These are phyloP conservation scores for Dryas iulia DNA, from an alignment of 1,140 invertebrate species.

Conservation along the genomic window DNA sequence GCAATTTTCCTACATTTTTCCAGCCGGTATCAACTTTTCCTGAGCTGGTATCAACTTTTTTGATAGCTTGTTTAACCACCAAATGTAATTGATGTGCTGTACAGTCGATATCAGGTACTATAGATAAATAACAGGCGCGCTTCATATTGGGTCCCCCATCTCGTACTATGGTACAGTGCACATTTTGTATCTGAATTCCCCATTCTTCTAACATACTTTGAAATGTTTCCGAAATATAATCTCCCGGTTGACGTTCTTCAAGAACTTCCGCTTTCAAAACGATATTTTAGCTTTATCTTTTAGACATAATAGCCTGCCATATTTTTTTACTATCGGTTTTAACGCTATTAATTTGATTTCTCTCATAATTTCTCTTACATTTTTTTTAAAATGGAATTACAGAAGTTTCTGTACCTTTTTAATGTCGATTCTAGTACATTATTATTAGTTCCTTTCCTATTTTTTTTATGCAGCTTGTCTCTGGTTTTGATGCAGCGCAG, in stretches of 20 bases:
- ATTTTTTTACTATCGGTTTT: conserved; percentile 11
- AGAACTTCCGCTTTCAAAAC: conserved; percentile 25
- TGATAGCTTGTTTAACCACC: conserved; percentile 16
- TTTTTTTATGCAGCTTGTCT: conserved; percentile 9
- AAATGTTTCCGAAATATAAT: conserved; percentile 27
- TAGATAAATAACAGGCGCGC: conserved; percentile 13
- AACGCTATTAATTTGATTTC: background rate
- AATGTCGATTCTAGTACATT: conserved; percentile 1
- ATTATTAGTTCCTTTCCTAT: background rate
- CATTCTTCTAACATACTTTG: conserved; percentile 26
- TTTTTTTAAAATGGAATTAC: conserved; percentile 14
- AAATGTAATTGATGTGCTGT: conserved; percentile 29
- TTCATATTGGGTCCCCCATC: conserved; percentile 28
- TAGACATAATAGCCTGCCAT: conserved; percentile 3
- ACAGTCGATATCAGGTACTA: conserved; percentile 28
- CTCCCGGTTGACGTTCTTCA: conserved; percentile 25
- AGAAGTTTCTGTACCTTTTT: conserved; percentile 20
- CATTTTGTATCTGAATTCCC: conserved; percentile 26
- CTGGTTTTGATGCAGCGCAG: conserved; percentile 12
- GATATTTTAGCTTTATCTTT: no score
- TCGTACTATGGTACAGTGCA: conserved; percentile 26
- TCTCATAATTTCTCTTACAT: conserved; percentile 17
- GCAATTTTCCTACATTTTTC: conserved; percentile 40
- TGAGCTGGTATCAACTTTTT: conserved; percentile 20
- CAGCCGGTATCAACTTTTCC: no score